Percentiles rank a stretch among this genome's conserved stretches.
These are phyloP conservation scores for Charina bottae DNA, from an alignment of 2,113 vertebrate species.

Conservation along the genomic window DNA sequence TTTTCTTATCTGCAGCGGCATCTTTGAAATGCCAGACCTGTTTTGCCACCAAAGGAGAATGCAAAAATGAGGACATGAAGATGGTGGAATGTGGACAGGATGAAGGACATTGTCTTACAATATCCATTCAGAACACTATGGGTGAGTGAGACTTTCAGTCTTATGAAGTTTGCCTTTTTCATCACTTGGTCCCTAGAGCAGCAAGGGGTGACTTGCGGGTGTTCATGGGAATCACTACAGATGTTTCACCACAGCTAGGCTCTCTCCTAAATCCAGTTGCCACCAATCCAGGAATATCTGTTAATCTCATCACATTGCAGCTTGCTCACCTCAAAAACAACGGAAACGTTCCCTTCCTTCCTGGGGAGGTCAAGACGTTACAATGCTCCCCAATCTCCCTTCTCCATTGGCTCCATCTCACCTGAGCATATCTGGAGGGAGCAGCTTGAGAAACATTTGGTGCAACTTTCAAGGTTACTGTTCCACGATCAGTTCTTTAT, in stretches of 20 bases:
- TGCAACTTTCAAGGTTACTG: no score
- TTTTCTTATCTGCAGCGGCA: not conserved
- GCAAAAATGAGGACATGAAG: not conserved
- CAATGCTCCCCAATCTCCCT: no score
- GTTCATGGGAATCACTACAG: not conserved
- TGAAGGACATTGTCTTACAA: not conserved
- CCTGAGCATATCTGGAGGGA: not conserved
- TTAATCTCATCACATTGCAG: not conserved
- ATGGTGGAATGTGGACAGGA: not conserved
- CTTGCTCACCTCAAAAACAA: not conserved
- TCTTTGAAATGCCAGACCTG: not conserved
- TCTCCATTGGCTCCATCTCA: not conserved
- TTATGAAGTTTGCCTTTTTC: not conserved
- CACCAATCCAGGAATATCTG: not conserved
- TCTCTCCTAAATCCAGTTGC: not conserved
- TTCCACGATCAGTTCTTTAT: not conserved
- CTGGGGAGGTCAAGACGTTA: not conserved
- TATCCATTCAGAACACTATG: not conserved
- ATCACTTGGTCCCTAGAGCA: not conserved
- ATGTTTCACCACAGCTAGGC: not conserved
- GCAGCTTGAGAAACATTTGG: not conserved
- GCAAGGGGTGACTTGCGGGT: not conserved
- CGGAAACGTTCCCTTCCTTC: not conserved
- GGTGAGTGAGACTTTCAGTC: not conserved
- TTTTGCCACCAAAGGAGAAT: not conserved